Percentiles rank a stretch among this genome's conserved stretches.
phyloP scores from a whole-genome alignment of 2,113 vertebrate genomes.

The Steatornis caripensis region DNA sequence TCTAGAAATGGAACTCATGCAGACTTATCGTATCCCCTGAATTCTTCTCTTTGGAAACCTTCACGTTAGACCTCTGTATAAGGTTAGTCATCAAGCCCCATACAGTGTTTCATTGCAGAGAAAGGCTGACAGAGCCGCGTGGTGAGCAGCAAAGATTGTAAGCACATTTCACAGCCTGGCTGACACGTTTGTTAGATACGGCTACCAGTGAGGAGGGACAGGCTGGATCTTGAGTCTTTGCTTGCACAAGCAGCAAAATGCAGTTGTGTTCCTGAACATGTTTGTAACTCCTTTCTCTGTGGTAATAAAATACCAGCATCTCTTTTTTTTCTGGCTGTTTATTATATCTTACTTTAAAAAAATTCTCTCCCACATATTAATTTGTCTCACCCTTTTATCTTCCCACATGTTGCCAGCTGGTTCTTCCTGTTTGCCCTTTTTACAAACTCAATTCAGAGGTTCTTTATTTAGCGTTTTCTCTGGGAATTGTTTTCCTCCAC shows the following conservation, averaged over 20 bases:
- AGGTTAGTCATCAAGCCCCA: background rate
- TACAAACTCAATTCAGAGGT: background rate
- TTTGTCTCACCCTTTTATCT: slow-evolving; percentile 53
- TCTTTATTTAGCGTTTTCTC: slow-evolving; percentile 25
- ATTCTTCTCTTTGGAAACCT: background rate
- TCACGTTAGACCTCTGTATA: background rate
- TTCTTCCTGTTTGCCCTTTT: slow-evolving; percentile 35
- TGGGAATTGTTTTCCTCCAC: background rate
- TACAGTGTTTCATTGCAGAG: background rate
- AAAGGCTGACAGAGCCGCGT: background rate
- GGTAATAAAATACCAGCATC: background rate
- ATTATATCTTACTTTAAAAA: background rate
- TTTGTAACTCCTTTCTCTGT: background rate
- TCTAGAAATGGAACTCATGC: background rate
- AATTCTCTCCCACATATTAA: slow-evolving; percentile 10
- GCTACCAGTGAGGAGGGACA: background rate
- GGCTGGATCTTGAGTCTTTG: background rate
- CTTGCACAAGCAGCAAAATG: background rate
- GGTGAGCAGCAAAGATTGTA: background rate
- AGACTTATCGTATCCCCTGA: background rate
- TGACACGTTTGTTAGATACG: accelerated
- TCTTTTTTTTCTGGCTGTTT: background rate
- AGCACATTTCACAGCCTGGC: background rate
- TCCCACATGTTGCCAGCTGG: slow-evolving; percentile 39
- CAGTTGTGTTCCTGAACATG: background rate